Percentiles rank a stretch among this genome's conserved stretches.
phyloP scores from a whole-genome alignment of 2,113 vertebrate genomes.

The Trachemys scripta region DNA sequence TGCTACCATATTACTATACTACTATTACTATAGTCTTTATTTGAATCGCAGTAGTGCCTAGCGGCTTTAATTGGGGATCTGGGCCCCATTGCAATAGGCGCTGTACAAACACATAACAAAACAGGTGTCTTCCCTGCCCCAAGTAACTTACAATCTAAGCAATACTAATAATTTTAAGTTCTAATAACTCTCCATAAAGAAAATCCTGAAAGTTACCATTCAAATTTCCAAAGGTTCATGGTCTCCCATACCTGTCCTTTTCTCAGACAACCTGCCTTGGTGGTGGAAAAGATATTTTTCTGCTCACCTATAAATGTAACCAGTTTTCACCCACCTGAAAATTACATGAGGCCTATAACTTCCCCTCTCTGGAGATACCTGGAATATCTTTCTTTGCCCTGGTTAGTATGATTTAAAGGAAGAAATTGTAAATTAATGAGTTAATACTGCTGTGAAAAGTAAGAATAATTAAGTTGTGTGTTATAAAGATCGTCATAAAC shows the following conservation, averaged over 20 bases:
- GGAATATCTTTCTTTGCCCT: background rate
- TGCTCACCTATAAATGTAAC: background rate
- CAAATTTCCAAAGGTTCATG: background rate
- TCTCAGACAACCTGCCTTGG: conserved; percentile 1
- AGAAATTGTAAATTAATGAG: background rate
- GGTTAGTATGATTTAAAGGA: background rate
- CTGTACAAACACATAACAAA: background rate
- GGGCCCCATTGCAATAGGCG: too few relatives aligned
- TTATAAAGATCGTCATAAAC: background rate
- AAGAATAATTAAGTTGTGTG: background rate
- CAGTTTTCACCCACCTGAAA: background rate
- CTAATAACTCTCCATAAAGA: background rate
- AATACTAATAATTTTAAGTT: background rate
- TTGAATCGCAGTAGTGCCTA: background rate
- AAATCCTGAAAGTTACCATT: background rate
- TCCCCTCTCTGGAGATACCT: background rate
- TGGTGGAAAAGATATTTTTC: background rate
- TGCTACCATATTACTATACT: background rate
- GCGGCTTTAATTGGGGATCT: background rate
- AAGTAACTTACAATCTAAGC: background rate
- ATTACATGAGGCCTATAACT: background rate
- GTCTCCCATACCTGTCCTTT: background rate
- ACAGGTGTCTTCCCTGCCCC: background rate
- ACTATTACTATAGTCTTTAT: background rate
- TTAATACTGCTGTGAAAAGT: background rate